Conservation (phyloP, 2,797 vertebrate species). For the Xenops minutus region DNA sequence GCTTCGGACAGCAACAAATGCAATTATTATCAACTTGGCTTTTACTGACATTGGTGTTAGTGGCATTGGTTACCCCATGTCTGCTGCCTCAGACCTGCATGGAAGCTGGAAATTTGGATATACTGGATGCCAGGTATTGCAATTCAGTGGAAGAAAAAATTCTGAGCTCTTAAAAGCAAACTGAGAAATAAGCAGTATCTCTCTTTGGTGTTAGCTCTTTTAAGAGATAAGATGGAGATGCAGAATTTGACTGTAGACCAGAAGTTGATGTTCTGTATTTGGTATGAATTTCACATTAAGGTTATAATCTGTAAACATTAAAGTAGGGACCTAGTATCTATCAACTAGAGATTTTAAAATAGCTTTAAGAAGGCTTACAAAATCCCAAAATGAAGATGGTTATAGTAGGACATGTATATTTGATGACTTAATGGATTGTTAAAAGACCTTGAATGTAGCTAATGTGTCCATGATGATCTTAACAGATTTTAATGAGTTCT, state of each 20-base stretch:
- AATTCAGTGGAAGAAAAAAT: neutral
- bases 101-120: constrained; percentile 97
- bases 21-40: constrained; percentile 94
- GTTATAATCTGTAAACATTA: neutral
- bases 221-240: neutral
- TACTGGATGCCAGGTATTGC: constrained; percentile 90
- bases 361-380: neutral
- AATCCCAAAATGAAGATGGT: neutral
- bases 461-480: neutral
- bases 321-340: neutral
- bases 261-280: neutral
- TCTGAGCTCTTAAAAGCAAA: neutral
- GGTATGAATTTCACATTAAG: neutral
- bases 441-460: neutral
- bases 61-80: constrained; percentile 96
- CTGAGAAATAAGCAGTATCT: neutral
- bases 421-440: neutral
- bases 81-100: constrained; percentile 92
- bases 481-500: neutral
- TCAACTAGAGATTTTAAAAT: neutral
- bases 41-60: constrained; percentile 95
- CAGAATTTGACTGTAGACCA: neutral
- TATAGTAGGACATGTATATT: neutral
- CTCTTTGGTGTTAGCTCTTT: neutral
- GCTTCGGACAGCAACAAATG: constrained; percentile 92